A percentile compares a stretch with the other conserved stretches of the same genome.
Conservation (phyloP, 2,888 invertebrate species). For the Timandra comae region DNA sequence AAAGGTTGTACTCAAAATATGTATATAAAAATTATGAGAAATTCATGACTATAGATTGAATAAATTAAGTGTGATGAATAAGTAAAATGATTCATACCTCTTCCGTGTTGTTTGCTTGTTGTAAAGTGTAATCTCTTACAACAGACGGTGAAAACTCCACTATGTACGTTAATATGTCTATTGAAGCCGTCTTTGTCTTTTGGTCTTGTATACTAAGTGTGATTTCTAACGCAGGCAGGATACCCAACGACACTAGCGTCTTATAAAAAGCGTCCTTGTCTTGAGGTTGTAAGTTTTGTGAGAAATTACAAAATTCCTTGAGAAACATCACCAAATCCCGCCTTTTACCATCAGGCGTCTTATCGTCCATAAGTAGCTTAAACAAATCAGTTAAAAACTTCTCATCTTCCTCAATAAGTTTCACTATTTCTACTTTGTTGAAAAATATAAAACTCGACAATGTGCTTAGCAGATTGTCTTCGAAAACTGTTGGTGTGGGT, state of each 20-base stretch:
- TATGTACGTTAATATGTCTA: conserved; percentile 98
- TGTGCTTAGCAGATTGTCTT: conserved; percentile 98
- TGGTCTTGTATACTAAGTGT: conserved; percentile 94
- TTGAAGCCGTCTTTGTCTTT: conserved; percentile 96
- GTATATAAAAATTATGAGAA: no score
- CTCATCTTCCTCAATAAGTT: conserved; percentile 97
- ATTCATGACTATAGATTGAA: no score
- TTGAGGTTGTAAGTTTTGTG: conserved; percentile 97
- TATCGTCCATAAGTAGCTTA: conserved; percentile 92
- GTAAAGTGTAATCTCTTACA: conserved; percentile 96
- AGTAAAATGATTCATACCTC: conserved; percentile 77
- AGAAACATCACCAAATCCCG: conserved; percentile 97
- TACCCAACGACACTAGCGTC: conserved; percentile 91
- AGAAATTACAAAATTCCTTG: conserved; percentile 99
- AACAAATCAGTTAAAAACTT: conserved; percentile 97
- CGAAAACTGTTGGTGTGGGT: conserved; percentile 99
- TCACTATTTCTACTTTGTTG: conserved; percentile 99
- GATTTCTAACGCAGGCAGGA: conserved; percentile 92
- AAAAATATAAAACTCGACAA: conserved; percentile 99
- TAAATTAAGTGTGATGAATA: conserved; percentile 6
- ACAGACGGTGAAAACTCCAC: conserved; percentile 99
- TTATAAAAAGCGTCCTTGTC: conserved; percentile 99
- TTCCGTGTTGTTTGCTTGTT: conserved; percentile 92
- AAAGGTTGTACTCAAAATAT: no score
- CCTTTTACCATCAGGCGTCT: conserved; percentile 88